These are phyloP conservation scores for Napeogenes inachia DNA, from an alignment of 2,888 invertebrate genomes.

Conservation along the genomic window DNA sequence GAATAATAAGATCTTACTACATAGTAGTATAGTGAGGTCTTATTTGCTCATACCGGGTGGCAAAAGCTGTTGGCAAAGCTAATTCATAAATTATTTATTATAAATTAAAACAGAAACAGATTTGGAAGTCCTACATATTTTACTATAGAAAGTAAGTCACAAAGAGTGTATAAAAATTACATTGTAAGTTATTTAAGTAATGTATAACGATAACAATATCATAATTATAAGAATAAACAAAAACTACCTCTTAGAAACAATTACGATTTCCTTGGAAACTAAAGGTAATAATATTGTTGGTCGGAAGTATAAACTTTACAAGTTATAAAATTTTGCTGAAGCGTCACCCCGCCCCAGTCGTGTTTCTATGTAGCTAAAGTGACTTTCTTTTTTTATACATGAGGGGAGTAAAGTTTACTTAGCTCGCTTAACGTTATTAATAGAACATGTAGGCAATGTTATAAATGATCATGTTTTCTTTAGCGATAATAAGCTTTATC, in stretches of 20 bases:
- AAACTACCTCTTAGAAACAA: background rate
- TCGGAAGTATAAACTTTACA: constrained; percentile 4
- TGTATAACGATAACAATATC: no score
- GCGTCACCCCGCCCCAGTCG: constrained; percentile 15
- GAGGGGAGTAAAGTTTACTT: background rate
- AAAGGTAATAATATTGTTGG: constrained; percentile 1
- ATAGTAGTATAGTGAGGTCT: no score
- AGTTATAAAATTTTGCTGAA: constrained; percentile 9
- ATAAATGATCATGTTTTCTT: constrained; percentile 2
- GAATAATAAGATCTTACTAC: no score
- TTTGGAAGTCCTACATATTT: no score
- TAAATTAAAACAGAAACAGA: no score
- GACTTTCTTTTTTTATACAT: constrained; percentile 1
- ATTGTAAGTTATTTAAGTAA: no score
- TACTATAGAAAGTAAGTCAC: no score
- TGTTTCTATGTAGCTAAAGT: constrained; percentile 11
- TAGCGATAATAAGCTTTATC: no score
- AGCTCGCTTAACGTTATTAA: background rate
- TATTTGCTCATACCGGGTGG: no score
- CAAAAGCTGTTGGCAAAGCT: no score
- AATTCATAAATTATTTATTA: no score
- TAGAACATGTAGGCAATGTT: background rate
- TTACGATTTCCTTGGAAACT: background rate
- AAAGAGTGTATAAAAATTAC: no score
- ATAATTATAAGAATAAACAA: background rate